These are phyloP conservation scores for Porites lutea DNA, from an alignment of 64 coral and sea anemone genomes.

Conservation along the genomic window DNA sequence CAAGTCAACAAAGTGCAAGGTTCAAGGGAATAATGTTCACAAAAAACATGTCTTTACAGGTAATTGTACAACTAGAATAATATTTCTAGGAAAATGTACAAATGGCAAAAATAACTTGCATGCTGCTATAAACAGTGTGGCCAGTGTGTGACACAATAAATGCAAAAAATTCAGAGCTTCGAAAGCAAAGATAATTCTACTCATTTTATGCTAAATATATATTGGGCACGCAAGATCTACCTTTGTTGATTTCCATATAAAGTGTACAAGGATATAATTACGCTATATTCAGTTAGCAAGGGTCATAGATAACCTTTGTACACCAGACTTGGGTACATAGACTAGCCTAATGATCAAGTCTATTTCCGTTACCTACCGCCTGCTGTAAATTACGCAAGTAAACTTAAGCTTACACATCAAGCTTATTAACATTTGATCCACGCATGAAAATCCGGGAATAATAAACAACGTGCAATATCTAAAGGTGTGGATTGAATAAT, in stretches of 20 bases:
- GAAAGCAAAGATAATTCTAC: too few species aligned
- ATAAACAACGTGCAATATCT: conserved; percentile 2
- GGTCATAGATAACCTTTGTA: background rate
- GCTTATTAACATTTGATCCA: background rate
- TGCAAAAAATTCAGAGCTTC: background rate
- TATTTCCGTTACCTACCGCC: background rate
- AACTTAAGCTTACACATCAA: too few species aligned
- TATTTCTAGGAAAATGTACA: background rate
- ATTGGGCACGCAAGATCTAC: background rate
- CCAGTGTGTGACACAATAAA: background rate
- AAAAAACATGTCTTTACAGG: background rate
- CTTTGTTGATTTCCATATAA: background rate
- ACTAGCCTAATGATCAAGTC: background rate
- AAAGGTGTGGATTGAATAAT: background rate
- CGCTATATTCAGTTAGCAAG: background rate
- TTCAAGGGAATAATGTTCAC: background rate
- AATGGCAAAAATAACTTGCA: background rate
- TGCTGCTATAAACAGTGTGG: background rate
- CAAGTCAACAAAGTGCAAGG: too few species aligned
- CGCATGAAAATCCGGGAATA: background rate
- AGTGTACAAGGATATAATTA: background rate
- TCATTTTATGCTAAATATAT: background rate
- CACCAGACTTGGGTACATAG: too few species aligned
- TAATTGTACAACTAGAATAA: background rate
- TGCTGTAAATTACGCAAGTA: conserved; percentile 28